A percentile compares a stretch with the other conserved stretches of the same genome.
phyloP scores from a whole-genome alignment of 2,113 vertebrate genomes.

The Oriolus oriolus region DNA sequence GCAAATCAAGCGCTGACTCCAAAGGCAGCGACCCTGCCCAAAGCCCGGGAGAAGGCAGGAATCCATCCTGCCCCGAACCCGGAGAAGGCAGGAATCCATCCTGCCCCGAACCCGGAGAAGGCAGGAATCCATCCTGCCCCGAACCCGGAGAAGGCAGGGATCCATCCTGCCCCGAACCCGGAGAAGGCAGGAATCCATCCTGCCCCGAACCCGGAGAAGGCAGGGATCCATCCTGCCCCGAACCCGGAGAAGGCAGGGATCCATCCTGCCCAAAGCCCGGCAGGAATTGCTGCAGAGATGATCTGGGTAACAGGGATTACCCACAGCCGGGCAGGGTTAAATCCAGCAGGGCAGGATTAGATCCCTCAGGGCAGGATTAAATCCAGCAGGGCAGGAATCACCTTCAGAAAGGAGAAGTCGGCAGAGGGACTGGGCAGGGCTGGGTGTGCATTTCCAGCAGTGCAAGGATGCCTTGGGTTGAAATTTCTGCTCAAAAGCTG shows the following conservation, averaged over 20 bases:
- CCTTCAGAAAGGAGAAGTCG: not conserved
- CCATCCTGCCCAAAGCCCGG: not conserved
- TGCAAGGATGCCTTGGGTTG: fast-evolving
- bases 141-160: not conserved
- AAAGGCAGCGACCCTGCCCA: not conserved
- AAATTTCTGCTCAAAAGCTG: not conserved
- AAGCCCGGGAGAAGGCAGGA: not conserved
- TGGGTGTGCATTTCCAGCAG: fast-evolving
- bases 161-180: not conserved
- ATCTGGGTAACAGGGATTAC: not conserved
- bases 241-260: not conserved
- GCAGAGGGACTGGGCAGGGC: not conserved
- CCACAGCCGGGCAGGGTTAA: not conserved
- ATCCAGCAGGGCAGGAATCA: not conserved
- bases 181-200: not conserved
- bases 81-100: not conserved
- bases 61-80: no score
- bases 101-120: not conserved
- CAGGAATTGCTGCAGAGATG: not conserved
- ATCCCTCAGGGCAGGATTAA: not conserved
- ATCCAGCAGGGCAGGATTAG: not conserved
- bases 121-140: not conserved
- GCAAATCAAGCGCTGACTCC: not conserved
- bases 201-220: no score
- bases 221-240: no score